phyloP scores from a whole-genome alignment of 2,797 vertebrate genomes.

The Diglossa cyanea region DNA sequence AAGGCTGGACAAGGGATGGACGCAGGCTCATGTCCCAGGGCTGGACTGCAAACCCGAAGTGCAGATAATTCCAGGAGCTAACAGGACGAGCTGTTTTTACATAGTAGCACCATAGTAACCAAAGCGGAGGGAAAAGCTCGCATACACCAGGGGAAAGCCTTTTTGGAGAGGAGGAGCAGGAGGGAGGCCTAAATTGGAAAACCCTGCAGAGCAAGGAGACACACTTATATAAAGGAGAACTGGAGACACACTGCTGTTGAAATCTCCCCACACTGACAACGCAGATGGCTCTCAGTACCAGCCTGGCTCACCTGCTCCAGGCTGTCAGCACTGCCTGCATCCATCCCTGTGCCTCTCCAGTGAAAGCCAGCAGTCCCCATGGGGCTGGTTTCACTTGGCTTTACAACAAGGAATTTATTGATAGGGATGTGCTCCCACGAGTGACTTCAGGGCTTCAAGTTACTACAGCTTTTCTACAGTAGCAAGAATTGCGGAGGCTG shows the following conservation, averaged over 20 bases:
- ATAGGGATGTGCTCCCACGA: background rate
- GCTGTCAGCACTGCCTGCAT: background rate
- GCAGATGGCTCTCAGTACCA: background rate
- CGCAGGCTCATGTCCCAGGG: accelerated
- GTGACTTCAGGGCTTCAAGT: background rate
- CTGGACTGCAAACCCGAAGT: background rate
- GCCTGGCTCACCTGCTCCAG: background rate
- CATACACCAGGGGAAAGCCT: background rate
- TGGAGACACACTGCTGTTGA: background rate
- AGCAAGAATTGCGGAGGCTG: background rate
- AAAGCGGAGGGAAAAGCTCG: background rate
- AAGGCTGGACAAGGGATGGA: background rate
- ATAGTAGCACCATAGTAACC: constrained; percentile 49
- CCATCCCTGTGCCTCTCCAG: accelerated
- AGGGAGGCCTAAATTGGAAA: background rate
- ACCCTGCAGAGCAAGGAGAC: background rate
- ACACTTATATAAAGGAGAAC: background rate
- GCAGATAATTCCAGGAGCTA: background rate
- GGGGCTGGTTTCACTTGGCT: background rate
- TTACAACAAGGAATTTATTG: constrained; percentile 11
- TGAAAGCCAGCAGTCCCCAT: background rate
- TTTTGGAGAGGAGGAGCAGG: background rate
- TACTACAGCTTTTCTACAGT: background rate
- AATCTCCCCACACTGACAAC: background rate
- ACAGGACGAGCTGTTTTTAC: background rate